These are phyloP conservation scores for Acrocephalus arundinaceus DNA, from an alignment of 2,113 vertebrate species.

Conservation along the genomic window DNA sequence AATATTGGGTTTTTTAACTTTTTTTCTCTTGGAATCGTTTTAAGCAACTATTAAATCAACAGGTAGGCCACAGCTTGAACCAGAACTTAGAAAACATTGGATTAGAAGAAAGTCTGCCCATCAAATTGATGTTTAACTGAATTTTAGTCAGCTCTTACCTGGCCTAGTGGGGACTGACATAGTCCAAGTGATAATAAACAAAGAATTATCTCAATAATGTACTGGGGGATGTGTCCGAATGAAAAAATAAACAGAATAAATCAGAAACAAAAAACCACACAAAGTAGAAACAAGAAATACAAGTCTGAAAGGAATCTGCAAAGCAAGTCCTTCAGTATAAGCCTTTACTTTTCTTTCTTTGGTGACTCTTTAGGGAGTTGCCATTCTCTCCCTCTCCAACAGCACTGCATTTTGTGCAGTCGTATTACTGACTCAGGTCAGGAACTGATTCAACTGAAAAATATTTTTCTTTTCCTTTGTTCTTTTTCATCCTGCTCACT, in stretches of 20 bases:
- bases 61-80: neutral
- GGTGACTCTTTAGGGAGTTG: neutral
- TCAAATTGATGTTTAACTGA: neutral
- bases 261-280: neutral
- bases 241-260: neutral
- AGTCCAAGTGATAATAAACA: neutral
- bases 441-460: conserved; percentile 5
- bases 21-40: neutral
- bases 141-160: neutral
- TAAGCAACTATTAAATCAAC: neutral
- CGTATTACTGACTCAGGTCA: neutral
- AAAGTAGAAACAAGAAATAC: neutral
- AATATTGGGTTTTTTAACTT: neutral
- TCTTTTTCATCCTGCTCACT: neutral
- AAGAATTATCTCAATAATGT: neutral
- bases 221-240: neutral
- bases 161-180: neutral
- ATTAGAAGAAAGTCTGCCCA: neutral
- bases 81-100: neutral
- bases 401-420: neutral
- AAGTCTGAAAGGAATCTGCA: neutral
- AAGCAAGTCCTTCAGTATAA: neutral
- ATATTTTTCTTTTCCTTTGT: conserved; percentile 1
- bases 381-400: neutral
- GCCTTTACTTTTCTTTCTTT: neutral